Evolutionary conservation across 2,888 invertebrate genomes (phyloP), one percentile per base, ranked within the genome.

Genomic region (Tetrapedia diversipes): DNA sequence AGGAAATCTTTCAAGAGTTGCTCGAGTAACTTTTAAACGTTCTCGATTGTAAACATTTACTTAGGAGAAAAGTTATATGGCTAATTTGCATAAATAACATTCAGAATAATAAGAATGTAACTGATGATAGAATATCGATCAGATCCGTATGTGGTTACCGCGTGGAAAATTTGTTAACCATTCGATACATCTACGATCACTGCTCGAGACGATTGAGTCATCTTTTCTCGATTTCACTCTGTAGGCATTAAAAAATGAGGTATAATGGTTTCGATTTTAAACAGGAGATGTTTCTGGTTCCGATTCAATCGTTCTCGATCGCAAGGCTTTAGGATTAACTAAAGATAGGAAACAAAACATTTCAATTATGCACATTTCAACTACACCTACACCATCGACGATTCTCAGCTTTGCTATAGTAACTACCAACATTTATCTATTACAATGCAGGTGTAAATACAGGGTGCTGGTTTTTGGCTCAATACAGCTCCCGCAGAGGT

Each of bases 331-430:
- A 37, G 22, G 8, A 51, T 68, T 59, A 49, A 41, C 64, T 41
- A 37, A 49, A 69, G 49, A 63, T 57, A 54, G 43, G 24, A 64
- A 53, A 45, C 10, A 43, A n/a, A 59, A 54, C 22, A 19, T 72
- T 60, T 51, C 59, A 57, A 63, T 70, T 78, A 73, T 72, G 81
- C 81, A 70, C 64, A 53, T 51, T 54, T 70, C 61, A 65, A 76
- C 72, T 83, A 83, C 83, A 66, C 77, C 77, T 80, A 80, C 80
- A 76, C 77, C 73, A 80, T 77, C 80, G 82, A 82, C 51, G 75
- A 65, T 43, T 74, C 49, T 71, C 47, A 73, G 43, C 73, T 47
- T 24, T 72, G 67, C 82, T 79, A 29, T 64, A 53, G 56, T n/a
- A 43, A 51, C 65, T 68, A 80, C 77, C 70, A 72, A 83, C 77